phyloP scores from a whole-genome alignment of 1,140 invertebrate genomes.

The Drosophila arawakana region DNA sequence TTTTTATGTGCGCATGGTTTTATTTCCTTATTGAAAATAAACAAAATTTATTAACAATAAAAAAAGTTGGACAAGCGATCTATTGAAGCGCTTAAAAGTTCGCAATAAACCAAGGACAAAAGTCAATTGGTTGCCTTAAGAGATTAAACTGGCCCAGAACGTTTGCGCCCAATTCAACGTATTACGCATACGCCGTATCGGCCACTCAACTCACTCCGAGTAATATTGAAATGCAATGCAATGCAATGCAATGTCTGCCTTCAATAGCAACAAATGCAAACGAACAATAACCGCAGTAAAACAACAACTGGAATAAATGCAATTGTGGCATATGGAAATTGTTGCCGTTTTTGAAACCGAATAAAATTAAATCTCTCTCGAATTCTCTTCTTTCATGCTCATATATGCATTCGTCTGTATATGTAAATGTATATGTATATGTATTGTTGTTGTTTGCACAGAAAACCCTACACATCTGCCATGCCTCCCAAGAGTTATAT shows the following conservation, averaged over 20 bases:
- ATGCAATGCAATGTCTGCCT: slow-evolving; percentile 5
- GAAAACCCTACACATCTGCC: slow-evolving; percentile 20
- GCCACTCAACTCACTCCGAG: background rate
- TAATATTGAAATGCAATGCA: slow-evolving; percentile 7
- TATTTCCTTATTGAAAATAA: slow-evolving; percentile 78
- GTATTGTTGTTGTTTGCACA: slow-evolving; percentile 13
- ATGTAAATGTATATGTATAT: slow-evolving; percentile 39
- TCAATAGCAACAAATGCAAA: background rate
- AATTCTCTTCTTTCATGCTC: slow-evolving; percentile 23
- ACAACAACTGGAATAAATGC: slow-evolving; percentile 39
- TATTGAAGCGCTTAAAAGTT: slow-evolving; percentile 65
- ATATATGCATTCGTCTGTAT: background rate
- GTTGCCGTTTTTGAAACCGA: slow-evolving; percentile 72
- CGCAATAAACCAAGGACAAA: slow-evolving; percentile 60
- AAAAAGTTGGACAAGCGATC: slow-evolving; percentile 62
- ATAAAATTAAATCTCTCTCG: slow-evolving; percentile 74
- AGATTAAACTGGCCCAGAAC: slow-evolving; percentile 37
- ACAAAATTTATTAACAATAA: slow-evolving; percentile 82
- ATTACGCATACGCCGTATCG: slow-evolving; percentile 48
- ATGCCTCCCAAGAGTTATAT: background rate
- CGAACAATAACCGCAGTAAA: slow-evolving; percentile 18
- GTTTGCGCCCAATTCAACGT: slow-evolving; percentile 1
- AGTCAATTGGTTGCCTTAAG: slow-evolving; percentile 59
- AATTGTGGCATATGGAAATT: slow-evolving; percentile 76
- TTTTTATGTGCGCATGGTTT: slow-evolving; percentile 55